Evolutionary conservation across 2,888 invertebrate species (phyloP).

Genomic region (Eristalis intricaria): DNA sequence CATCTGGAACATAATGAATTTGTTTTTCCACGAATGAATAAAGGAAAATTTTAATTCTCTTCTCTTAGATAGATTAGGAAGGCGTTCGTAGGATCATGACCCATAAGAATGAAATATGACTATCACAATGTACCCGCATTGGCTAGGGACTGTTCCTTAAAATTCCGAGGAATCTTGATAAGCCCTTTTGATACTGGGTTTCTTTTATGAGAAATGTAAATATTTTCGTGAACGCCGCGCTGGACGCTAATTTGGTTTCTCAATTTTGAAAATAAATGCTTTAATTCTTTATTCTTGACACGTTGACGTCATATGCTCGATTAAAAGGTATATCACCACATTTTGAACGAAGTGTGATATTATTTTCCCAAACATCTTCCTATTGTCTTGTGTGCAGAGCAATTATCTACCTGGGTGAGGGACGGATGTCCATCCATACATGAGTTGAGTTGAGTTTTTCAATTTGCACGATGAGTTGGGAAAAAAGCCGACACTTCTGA

Average conservation of each 20-base stretch:
- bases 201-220: slow-evolving; percentile 54
- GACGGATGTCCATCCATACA: background rate
- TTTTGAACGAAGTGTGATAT: slow-evolving; percentile 8
- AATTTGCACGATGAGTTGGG: background rate
- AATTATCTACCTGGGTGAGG: background rate
- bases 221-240: slow-evolving; percentile 42
- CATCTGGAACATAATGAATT: slow-evolving; percentile 16
- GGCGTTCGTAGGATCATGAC: slow-evolving; percentile 43
- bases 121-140: slow-evolving; percentile 23
- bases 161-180: slow-evolving; percentile 62
- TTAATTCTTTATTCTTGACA: slow-evolving; percentile 18
- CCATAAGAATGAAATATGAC: slow-evolving; percentile 44
- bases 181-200: slow-evolving; percentile 48
- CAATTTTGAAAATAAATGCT: slow-evolving; percentile 21
- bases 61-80: slow-evolving; percentile 54
- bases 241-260: slow-evolving; percentile 29
- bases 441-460: background rate
- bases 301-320: slow-evolving; percentile 36
- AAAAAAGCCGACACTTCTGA: slow-evolving; percentile 3
- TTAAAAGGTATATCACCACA: slow-evolving; percentile 4
- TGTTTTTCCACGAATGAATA: slow-evolving; percentile 46
- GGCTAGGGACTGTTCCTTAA: slow-evolving; percentile 23
- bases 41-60: slow-evolving; percentile 53
- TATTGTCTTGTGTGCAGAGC: background rate
- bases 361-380: background rate